These are phyloP conservation scores for Sarcophaga caerulescens DNA, from an alignment of 2,888 invertebrate genomes.

Conservation along the genomic window DNA sequence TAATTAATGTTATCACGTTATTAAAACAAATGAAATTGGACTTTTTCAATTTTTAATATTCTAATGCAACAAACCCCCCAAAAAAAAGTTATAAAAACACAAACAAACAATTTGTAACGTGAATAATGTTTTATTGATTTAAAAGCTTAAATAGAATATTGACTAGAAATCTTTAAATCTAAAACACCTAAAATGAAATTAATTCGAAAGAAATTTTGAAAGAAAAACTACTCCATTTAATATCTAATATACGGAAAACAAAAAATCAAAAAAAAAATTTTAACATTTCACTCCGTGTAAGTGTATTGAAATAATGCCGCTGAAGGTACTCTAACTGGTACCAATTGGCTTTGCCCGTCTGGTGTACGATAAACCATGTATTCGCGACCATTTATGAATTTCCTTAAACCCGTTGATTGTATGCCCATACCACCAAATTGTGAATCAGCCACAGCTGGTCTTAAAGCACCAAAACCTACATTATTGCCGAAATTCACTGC, in stretches of 20 bases:
- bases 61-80: too few relatives aligned
- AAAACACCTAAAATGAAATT: conserved; percentile 30
- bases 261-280: neutral
- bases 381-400: conserved; percentile 88
- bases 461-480: conserved; percentile 64
- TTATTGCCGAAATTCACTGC: conserved; percentile 59
- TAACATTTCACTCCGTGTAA: conserved; percentile 74
- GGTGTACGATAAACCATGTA: conserved; percentile 86
- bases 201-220: neutral
- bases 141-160: conserved; percentile 9
- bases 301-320: conserved; percentile 88
- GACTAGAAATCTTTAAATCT: neutral
- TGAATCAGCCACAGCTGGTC: conserved; percentile 66
- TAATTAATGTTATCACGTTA: conserved; percentile 22
- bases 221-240: neutral
- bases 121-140: conserved; percentile 28
- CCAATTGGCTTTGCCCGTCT: conserved; percentile 85
- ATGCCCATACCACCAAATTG: conserved; percentile 68
- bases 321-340: conserved; percentile 89
- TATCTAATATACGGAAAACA: neutral
- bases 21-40: conserved; percentile 21
- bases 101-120: conserved; percentile 11
- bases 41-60: neutral
- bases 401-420: conserved; percentile 80
- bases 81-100: neutral